Conservation (phyloP, 2,888 invertebrate genomes). For the Rhagonycha lutea region DNA sequence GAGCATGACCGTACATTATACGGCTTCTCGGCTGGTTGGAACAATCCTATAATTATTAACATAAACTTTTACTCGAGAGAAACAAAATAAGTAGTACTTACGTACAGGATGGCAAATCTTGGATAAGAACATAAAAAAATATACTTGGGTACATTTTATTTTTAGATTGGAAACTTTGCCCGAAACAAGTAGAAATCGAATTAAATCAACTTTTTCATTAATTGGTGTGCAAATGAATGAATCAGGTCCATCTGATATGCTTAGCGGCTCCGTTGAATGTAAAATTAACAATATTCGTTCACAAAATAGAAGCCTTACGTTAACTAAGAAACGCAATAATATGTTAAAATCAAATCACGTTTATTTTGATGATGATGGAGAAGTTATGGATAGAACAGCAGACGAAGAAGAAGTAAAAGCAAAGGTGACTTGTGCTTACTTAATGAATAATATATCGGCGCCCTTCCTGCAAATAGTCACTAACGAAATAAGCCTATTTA, state of each 20-base stretch:
- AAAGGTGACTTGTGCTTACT: not conserved
- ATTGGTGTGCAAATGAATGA: slow-evolving; percentile 62
- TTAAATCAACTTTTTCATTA: slow-evolving; percentile 67
- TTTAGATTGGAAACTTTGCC: not conserved
- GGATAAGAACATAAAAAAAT: too few relatives aligned
- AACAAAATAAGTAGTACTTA: too few relatives aligned
- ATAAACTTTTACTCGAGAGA: too few relatives aligned
- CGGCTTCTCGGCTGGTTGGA: too few relatives aligned
- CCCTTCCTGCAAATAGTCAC: too few relatives aligned
- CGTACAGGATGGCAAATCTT: too few relatives aligned
- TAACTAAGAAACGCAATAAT: slow-evolving; percentile 52
- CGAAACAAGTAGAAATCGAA: slow-evolving; percentile 45
- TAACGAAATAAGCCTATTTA: too few relatives aligned
- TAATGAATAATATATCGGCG: too few relatives aligned
- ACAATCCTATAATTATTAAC: too few relatives aligned
- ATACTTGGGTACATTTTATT: not conserved
- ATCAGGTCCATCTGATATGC: slow-evolving; percentile 45
- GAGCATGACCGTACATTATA: too few relatives aligned
- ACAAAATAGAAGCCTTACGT: slow-evolving; percentile 59
- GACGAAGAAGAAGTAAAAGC: slow-evolving; percentile 31
- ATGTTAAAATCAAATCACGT: slow-evolving; percentile 58
- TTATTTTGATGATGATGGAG: slow-evolving; percentile 71
- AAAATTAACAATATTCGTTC: slow-evolving; percentile 64
- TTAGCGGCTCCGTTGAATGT: slow-evolving; percentile 65
- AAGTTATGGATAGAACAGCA: slow-evolving; percentile 54